Evolutionary conservation across 1,140 invertebrate genomes (phyloP), one percentile per base, ranked within the genome.

Genomic region (Drosophila elegans): DNA sequence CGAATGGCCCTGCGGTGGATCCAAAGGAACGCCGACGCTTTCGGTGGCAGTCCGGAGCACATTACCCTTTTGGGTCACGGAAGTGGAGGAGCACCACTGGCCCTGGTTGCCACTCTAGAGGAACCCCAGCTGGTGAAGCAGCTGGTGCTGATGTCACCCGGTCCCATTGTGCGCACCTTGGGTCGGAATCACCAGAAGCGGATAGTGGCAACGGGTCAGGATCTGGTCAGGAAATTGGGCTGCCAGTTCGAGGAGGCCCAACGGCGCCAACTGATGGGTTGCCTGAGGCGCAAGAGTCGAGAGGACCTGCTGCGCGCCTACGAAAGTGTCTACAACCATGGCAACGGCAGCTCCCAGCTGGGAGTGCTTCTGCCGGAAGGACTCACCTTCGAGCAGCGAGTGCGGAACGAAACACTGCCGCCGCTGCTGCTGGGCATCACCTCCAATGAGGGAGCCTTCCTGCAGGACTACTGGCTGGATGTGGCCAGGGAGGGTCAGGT

Each of bases 1-100:
- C 94, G 95, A 63, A 85, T 95, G 56, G 96, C 95, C 1, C 79
- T 97, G 12, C 77, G 95, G 13, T 97, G 96, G 96, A 92, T 96
- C 2, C 92, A 94, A 52, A 93, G 95, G 56, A 96, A 97, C 91
- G 95, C 96, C 42, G 92, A 92, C 13, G 92, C 93, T 13, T 97
- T 97, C 80, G 96, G 96, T 2, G 96, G 96, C 5, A 95, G 97
- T 92, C 93, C 94, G 0, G 92, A 94, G 11, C 93, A 94, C 36
- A 93, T 97, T 0, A 97, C 96, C 0, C 83, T 97, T 2, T 93
- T 96, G 54, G 96, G 96, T 2, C 95, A 96, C 91, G 92, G 90
- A 0, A 91, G 86, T 44, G 78, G 81, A 27, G 84, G 86, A 16
- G 86, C 80, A 2, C 45, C 85, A 3, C 54, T 90, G 16, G 86